Percentiles rank a stretch among this genome's conserved stretches.
phyloP scores from a whole-genome alignment of 37 sponge, comb jelly and placozoan genomes.

The Diacarnus erythraeanus region DNA sequence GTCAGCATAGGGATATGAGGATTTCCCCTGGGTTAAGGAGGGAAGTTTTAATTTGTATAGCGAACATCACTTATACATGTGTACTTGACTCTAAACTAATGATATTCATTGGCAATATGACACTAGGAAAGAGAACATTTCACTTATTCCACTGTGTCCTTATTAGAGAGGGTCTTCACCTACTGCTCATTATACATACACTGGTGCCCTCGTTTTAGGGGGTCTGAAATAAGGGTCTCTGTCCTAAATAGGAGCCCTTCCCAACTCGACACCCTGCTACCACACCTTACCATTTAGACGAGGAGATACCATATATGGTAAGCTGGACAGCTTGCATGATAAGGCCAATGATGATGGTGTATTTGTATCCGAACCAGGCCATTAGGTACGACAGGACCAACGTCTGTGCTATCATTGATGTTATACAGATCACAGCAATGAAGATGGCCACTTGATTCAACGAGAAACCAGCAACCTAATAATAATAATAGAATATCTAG shows the following conservation, averaged over 20 bases:
- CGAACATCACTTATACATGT: no score
- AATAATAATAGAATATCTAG: slow-evolving; percentile 24
- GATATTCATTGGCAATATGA: no score
- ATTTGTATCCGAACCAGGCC: slow-evolving; percentile 62
- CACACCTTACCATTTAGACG: slow-evolving; percentile 58
- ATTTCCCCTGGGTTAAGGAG: no score
- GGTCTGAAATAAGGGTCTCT: background rate
- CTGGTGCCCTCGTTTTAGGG: no score
- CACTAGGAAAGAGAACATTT: no score
- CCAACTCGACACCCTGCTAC: background rate
- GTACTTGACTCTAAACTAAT: no score
- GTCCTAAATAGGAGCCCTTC: background rate
- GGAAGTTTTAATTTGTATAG: no score
- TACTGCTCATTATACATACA: no score
- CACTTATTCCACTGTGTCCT: no score
- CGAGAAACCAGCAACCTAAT: slow-evolving; percentile 67
- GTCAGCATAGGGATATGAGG: background rate
- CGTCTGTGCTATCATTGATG: slow-evolving; percentile 81
- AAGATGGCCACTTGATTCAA: slow-evolving; percentile 75
- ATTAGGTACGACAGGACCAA: slow-evolving; percentile 52
- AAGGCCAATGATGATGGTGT: slow-evolving; percentile 76
- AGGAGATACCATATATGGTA: slow-evolving; percentile 70
- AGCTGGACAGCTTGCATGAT: slow-evolving; percentile 76
- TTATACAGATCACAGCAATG: slow-evolving; percentile 77
- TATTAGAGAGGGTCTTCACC: no score